phyloP scores from a whole-genome alignment of 2,888 invertebrate genomes.

The Sussaba pulchella region DNA sequence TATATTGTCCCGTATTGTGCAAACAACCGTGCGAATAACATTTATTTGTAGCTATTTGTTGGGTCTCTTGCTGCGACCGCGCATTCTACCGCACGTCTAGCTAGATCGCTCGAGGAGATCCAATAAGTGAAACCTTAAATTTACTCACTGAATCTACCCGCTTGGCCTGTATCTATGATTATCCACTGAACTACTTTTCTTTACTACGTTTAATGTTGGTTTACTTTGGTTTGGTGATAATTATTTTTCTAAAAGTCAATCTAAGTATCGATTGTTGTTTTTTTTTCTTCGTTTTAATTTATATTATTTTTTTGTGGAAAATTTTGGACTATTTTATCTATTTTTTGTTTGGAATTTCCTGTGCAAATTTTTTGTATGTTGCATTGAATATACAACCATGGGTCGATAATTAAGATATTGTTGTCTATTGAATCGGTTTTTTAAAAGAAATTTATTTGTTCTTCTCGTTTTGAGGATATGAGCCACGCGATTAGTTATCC shows the following conservation, averaged over 20 bases:
- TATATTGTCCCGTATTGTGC: not conserved
- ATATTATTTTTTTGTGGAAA: too few relatives aligned
- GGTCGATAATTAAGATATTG: too few relatives aligned
- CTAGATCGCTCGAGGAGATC: conserved; percentile 67
- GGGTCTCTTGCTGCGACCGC: conserved; percentile 10
- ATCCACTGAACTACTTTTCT: conserved; percentile 70
- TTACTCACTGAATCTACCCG: conserved; percentile 66
- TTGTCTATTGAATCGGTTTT: too few relatives aligned
- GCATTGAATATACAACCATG: too few relatives aligned
- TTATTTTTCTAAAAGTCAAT: not conserved
- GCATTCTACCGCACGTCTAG: conserved; percentile 38
- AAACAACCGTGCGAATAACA: conserved; percentile 8
- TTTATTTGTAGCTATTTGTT: conserved; percentile 29
- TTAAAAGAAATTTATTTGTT: too few relatives aligned
- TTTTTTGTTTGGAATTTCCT: too few relatives aligned
- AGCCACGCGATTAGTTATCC: conserved; percentile 1
- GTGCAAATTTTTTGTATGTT: too few relatives aligned
- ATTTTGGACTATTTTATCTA: too few relatives aligned
- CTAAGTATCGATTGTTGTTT: not conserved
- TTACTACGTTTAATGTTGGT: conserved; percentile 33
- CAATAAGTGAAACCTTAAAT: conserved; percentile 80
- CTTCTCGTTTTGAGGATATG: not conserved
- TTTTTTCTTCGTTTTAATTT: not conserved
- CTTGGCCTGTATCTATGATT: conserved; percentile 65
- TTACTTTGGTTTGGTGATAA: conserved; percentile 20